Percentiles rank a stretch among this genome's conserved stretches.
Evolutionary conservation across 2,797 vertebrate genomes (phyloP).

Genomic region (Rhabdomys pumilio): DNA sequence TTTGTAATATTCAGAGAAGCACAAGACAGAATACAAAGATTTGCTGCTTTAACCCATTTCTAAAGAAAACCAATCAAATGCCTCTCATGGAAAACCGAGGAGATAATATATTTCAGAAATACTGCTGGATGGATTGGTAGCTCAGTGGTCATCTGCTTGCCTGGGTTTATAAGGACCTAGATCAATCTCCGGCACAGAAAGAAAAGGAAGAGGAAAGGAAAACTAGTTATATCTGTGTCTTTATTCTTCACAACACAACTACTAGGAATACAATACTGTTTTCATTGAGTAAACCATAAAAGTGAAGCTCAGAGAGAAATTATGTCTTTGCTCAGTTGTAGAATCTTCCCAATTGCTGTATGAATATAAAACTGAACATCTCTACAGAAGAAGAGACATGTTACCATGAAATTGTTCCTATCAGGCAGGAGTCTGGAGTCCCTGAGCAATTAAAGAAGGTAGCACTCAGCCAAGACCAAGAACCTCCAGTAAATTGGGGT

Average conservation of each 20-base stretch:
- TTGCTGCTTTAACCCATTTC: neutral
- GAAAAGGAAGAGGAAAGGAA: neutral
- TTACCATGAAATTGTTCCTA: neutral
- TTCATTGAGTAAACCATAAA: neutral
- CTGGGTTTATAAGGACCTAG: neutral
- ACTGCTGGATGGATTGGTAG: neutral
- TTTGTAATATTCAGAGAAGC: neutral
- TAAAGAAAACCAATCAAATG: neutral
- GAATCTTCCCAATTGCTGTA: neutral
- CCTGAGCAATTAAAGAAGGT: neutral
- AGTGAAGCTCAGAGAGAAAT: neutral
- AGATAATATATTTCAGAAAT: neutral
- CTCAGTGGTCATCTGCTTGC: neutral
- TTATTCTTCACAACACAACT: neutral
- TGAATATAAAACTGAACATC: neutral
- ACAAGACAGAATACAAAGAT: neutral
- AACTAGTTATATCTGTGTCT: neutral
- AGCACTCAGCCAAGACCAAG: neutral
- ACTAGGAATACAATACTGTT: neutral
- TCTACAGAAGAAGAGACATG: neutral
- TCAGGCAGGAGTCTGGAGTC: fast-evolving
- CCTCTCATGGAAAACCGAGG: neutral
- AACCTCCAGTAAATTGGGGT: neutral
- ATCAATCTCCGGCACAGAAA: neutral
- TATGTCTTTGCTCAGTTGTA: neutral